phyloP scores from a whole-genome alignment of 2,888 invertebrate species.

The Drosophila mettleri region DNA sequence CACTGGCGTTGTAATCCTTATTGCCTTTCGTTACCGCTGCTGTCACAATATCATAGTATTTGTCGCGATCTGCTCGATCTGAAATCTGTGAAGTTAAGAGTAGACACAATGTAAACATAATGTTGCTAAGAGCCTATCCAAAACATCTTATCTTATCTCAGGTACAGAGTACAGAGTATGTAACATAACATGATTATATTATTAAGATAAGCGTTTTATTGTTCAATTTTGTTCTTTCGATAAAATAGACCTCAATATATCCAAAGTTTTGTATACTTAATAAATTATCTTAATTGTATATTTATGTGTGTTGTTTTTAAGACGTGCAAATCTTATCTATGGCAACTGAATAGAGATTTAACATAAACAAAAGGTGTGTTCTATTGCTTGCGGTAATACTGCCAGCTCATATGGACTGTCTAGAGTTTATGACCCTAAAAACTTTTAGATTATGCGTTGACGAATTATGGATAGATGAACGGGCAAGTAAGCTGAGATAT shows the following conservation, averaged over 20 bases:
- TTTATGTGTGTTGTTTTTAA: neutral
- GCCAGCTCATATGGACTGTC: conserved; percentile 17
- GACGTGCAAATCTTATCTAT: conserved; percentile 40
- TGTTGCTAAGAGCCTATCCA: conserved; percentile 24
- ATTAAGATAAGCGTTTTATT: conserved; percentile 12
- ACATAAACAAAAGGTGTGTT: conserved; percentile 11
- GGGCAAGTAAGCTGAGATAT: neutral
- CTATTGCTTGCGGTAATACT: conserved; percentile 3
- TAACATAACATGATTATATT: conserved; percentile 22
- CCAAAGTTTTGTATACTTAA: neutral
- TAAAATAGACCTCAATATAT: neutral
- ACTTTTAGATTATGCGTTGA: neutral
- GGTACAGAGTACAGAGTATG: conserved; percentile 4
- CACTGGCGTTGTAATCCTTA: conserved; percentile 45
- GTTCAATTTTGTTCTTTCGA: neutral
- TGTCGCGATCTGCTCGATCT: conserved; percentile 1
- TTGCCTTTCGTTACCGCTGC: conserved; percentile 12
- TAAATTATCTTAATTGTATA: conserved; percentile 3
- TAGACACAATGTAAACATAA: conserved; percentile 14
- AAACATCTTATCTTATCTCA: conserved; percentile 41
- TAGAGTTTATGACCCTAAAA: neutral
- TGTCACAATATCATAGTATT: conserved; percentile 50
- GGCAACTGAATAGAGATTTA: conserved; percentile 11
- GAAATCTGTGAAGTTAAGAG: conserved; percentile 26
- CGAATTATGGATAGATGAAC: neutral